phyloP scores from a whole-genome alignment of 2,888 invertebrate genomes.

The Platyscelio sp. region DNA sequence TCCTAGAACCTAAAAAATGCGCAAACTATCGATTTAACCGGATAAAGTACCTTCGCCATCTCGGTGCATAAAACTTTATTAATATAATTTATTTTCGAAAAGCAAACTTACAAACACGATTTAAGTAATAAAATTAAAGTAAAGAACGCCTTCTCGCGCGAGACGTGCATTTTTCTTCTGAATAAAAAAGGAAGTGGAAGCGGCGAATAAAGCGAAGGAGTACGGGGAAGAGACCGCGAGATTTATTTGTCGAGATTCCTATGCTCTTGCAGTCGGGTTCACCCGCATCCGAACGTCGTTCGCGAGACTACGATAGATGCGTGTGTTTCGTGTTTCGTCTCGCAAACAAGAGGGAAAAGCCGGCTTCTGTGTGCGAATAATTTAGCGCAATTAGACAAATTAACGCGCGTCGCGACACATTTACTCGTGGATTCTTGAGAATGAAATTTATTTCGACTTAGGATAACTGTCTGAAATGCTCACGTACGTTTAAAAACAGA shows the following conservation, averaged over 20 bases:
- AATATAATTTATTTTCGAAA: conserved; percentile 58
- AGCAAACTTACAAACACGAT: conserved; percentile 44
- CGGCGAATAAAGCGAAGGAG: conserved; percentile 48
- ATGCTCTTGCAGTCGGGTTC: conserved; percentile 36
- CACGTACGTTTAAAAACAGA: too few relatives aligned
- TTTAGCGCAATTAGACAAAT: conserved; percentile 46
- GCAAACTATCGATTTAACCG: background rate
- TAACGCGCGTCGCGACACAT: conserved; percentile 25
- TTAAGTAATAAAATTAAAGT: conserved; percentile 52
- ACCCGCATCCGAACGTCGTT: conserved; percentile 19
- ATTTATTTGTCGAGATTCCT: conserved; percentile 53
- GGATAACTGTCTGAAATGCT: too few relatives aligned
- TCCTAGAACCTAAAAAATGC: too few relatives aligned
- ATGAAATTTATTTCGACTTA: conserved; percentile 27
- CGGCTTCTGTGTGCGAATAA: conserved; percentile 42
- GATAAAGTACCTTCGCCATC: conserved; percentile 15
- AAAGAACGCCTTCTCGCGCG: conserved; percentile 51
- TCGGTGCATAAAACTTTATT: conserved; percentile 36
- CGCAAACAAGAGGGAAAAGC: conserved; percentile 34
- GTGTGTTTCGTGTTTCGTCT: conserved; percentile 37
- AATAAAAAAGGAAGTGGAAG: conserved; percentile 46
- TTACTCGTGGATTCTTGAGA: conserved; percentile 12
- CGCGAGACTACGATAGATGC: conserved; percentile 41
- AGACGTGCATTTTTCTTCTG: conserved; percentile 34
- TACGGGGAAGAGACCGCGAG: conserved; percentile 51